Conservation (phyloP, 2,113 vertebrate species). For the Cyanocitta stelleri region DNA sequence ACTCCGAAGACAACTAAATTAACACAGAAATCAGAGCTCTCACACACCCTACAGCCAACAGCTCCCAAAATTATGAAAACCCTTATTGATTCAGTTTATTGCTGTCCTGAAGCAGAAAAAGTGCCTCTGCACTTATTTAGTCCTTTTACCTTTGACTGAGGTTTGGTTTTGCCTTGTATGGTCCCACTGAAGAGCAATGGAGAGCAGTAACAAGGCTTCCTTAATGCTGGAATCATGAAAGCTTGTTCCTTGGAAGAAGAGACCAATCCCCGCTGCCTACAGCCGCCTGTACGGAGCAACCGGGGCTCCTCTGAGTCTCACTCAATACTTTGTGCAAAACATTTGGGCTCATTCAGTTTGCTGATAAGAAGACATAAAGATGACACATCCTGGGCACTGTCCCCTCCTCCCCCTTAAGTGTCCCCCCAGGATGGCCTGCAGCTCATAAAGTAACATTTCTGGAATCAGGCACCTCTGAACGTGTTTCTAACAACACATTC, state of each 20-base stretch:
- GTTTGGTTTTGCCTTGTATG: not conserved
- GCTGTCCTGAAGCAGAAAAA: not conserved
- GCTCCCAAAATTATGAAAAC: not conserved
- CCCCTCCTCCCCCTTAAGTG: not conserved
- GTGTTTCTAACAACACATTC: not conserved
- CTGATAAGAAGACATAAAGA: not conserved
- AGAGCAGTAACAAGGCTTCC: not conserved
- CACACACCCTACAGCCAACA: not conserved
- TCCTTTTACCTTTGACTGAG: not conserved
- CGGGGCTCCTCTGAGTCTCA: not conserved
- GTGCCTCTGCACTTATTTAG: not conserved
- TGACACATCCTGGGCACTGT: not conserved
- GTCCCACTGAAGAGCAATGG: not conserved
- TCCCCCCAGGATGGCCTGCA: not conserved
- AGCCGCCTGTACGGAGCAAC: not conserved
- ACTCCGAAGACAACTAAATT: not conserved
- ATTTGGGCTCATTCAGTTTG: not conserved
- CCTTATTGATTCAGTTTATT: not conserved
- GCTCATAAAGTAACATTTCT: not conserved
- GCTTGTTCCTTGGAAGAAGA: not conserved
- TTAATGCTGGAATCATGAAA: not conserved
- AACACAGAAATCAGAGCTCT: not conserved
- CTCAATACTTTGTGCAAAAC: not conserved
- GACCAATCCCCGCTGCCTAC: not conserved
- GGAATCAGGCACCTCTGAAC: not conserved